Evolutionary conservation across 2,113 vertebrate genomes (phyloP), one percentile per base, ranked within the genome.

Genomic region (Saccopteryx bilineata): DNA sequence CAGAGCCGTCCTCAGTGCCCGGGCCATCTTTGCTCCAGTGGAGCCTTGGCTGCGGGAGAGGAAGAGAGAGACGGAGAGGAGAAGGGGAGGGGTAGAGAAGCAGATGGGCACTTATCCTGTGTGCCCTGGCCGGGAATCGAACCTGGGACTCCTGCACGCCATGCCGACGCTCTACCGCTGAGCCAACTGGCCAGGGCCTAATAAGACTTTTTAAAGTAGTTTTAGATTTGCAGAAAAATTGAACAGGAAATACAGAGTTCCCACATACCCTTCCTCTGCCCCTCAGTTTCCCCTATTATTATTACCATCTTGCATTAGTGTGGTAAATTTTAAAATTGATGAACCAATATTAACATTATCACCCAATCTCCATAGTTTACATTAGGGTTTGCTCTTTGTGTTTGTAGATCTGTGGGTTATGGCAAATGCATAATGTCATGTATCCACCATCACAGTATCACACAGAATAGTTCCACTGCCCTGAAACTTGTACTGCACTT

Each of bases 181-280:
- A 39, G 39, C 39, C 39, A 39, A 39, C 39, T 3, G 39, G 39
- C 39, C 39, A 39, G 39, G 39, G 39, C 39, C 39, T 39, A 39
- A 39, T 39, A 39, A 39, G 39, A 39, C 39, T 93, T 87, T 90
- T 82, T 75, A 82, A 83, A 83, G 78, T 10, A 75, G 50, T 75
- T 72, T 83, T 68, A 89, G 33, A 66, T 94, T 61, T 94, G 33
- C 50, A 83, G 78, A 82, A 88, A 63, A 93, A 48, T 21, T 63
- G 24, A 88, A 26, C 66, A 87, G 56, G n/a, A 89, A 89, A 50
- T 68, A 50, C 26, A 17, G 75, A 71, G 63, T 52, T 87, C 17
- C 54, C 63, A 78, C 17, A 71, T 71, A 48, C 10, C 21, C 63
- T 46, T 12, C 26, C 26, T 56, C 74, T 50, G 7, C 15, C 52